Conservation (phyloP, 2,797 vertebrate genomes). For the Amniataba percoides region DNA sequence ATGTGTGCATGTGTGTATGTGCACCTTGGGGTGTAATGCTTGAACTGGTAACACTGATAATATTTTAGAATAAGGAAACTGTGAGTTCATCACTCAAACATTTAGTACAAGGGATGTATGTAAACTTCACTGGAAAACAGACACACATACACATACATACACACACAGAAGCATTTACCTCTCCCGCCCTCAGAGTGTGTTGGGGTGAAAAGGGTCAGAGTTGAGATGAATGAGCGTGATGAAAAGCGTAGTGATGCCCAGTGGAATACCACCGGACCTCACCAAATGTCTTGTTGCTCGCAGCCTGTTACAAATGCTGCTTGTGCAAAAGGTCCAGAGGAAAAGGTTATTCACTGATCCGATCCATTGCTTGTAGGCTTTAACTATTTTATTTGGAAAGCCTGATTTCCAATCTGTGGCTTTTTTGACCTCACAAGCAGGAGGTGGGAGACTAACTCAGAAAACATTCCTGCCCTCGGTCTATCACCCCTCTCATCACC, state of each 20-base stretch:
- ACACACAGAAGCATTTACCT: slow-evolving; percentile 17
- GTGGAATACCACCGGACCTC: slow-evolving; percentile 36
- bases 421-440: slow-evolving; percentile 53
- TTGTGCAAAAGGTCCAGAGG: slow-evolving; percentile 30
- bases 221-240: slow-evolving; percentile 53
- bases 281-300: slow-evolving; percentile 22
- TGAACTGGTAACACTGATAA: slow-evolving; percentile 3
- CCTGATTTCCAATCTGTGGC: slow-evolving; percentile 58
- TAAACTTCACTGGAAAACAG: neutral
- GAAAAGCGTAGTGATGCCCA: slow-evolving; percentile 54
- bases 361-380: slow-evolving; percentile 25
- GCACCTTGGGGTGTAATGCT: neutral
- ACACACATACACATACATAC: slow-evolving; percentile 4
- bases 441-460: slow-evolving; percentile 28
- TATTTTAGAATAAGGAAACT: neutral
- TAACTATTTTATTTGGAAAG: slow-evolving; percentile 53
- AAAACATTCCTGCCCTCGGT: slow-evolving; percentile 62
- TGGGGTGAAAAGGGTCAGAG: slow-evolving; percentile 33
- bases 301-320: slow-evolving; percentile 26
- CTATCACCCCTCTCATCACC: slow-evolving; percentile 62
- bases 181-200: slow-evolving; percentile 22
- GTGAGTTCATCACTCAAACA: neutral
- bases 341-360: slow-evolving; percentile 17
- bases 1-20: neutral
- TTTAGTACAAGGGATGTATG: neutral